phyloP scores from a whole-genome alignment of 2,888 invertebrate genomes.

The Drosophila borborema region DNA sequence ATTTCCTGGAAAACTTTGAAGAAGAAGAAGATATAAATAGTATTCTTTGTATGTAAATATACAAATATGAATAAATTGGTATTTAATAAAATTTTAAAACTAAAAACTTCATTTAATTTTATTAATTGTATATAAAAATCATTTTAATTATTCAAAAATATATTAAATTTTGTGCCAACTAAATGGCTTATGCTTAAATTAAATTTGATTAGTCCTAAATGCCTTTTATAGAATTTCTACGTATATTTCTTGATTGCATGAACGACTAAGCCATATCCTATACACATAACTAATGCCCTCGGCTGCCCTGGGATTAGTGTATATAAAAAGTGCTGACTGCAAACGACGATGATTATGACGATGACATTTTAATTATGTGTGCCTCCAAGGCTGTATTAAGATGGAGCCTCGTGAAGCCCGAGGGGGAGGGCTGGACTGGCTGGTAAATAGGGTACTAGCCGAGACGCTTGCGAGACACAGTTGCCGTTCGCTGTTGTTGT shows the following conservation, averaged over 20 bases:
- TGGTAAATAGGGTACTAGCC: slow-evolving; percentile 46
- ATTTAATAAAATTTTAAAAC: no score
- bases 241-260: background rate
- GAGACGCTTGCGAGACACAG: slow-evolving; percentile 75
- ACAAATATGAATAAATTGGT: no score
- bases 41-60: background rate
- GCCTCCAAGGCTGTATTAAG: slow-evolving; percentile 55
- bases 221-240: background rate
- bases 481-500: slow-evolving; percentile 31
- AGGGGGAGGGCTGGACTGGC: background rate
- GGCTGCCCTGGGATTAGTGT: slow-evolving; percentile 38
- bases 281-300: background rate
- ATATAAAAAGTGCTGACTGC: slow-evolving; percentile 58
- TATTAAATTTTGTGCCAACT: no score
- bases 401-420: slow-evolving; percentile 11
- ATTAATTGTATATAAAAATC: no score
- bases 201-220: background rate
- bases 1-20: background rate
- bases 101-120: no score
- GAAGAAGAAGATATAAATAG: background rate
- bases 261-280: slow-evolving; percentile 8
- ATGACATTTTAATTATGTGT: slow-evolving; percentile 80
- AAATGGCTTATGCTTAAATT: no score
- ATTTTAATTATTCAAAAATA: no score
- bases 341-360: slow-evolving; percentile 65